Conservation (phyloP, 35 echinoderm and acorn worm species). For the Amphiura filiformis region DNA sequence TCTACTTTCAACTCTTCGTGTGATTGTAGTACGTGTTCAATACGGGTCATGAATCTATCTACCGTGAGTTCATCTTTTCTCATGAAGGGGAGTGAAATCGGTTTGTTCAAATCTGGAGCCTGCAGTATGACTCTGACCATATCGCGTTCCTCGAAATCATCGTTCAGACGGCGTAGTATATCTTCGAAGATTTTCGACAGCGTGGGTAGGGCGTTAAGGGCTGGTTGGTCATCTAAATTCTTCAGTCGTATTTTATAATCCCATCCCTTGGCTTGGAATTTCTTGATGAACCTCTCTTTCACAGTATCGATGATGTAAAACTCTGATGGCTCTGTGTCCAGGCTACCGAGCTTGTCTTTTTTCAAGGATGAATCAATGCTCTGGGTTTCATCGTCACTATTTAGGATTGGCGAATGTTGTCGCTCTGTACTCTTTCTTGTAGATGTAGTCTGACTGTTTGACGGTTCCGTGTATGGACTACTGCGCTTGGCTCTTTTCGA, state of each 20-base stretch:
- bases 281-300: constrained; percentile 23
- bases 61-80: constrained; percentile 25
- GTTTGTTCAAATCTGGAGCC: constrained; percentile 21
- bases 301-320: constrained; percentile 20
- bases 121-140: constrained; percentile 34
- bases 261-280: constrained; percentile 24
- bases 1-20: constrained; percentile 37
- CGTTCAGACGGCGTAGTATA: constrained; percentile 17
- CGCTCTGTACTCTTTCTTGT: too few relatives aligned
- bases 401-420: too few relatives aligned
- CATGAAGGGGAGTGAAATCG: constrained; percentile 43
- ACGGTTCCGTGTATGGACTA: too few relatives aligned
- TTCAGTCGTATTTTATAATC: constrained; percentile 36
- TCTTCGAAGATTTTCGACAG: constrained; percentile 14
- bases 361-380: too few relatives aligned
- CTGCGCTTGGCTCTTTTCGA: too few relatives aligned
- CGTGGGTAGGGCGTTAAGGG: not conserved
- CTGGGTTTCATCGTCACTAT: too few relatives aligned
- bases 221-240: constrained; percentile 2
- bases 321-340: too few relatives aligned
- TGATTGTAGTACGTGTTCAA: constrained; percentile 46
- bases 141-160: constrained; percentile 5
- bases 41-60: constrained; percentile 31
- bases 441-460: too few relatives aligned
- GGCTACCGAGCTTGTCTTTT: too few relatives aligned